Conservation (phyloP, 2,113 vertebrate species). For the Xiphorhynchus elegans region DNA sequence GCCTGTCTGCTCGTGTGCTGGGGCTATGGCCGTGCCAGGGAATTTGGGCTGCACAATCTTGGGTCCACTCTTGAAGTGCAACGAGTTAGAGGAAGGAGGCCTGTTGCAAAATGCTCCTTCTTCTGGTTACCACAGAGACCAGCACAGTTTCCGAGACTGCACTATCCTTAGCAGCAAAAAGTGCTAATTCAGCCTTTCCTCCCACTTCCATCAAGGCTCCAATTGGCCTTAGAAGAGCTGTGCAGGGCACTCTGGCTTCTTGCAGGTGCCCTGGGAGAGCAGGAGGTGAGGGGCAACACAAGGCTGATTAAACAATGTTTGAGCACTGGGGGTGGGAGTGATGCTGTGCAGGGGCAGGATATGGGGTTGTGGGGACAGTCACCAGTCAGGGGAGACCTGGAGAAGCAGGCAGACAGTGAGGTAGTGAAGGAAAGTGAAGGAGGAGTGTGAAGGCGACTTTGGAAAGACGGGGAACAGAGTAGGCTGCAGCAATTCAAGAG, state of each 20-base stretch:
- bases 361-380: not conserved
- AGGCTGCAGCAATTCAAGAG: not conserved
- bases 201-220: not conserved
- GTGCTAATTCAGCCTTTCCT: constrained; percentile 25
- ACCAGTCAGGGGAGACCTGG: not conserved
- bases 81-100: constrained; percentile 12
- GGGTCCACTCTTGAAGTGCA: not conserved
- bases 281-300: not conserved
- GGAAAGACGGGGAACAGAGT: not conserved
- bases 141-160: not conserved
- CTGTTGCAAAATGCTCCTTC: not conserved
- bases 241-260: not conserved
- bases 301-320: not conserved
- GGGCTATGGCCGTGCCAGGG: fast-evolving
- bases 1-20: fast-evolving
- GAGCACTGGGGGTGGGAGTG: not conserved
- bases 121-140: constrained; percentile 34
- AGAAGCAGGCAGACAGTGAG: not conserved
- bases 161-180: constrained; percentile 12
- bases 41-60: not conserved
- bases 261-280: not conserved
- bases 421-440: not conserved
- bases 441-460: not conserved
- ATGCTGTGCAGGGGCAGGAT: not conserved
- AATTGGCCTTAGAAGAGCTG: not conserved